Conservation (phyloP, 2,113 vertebrate genomes). For the Alouatta palliata region DNA sequence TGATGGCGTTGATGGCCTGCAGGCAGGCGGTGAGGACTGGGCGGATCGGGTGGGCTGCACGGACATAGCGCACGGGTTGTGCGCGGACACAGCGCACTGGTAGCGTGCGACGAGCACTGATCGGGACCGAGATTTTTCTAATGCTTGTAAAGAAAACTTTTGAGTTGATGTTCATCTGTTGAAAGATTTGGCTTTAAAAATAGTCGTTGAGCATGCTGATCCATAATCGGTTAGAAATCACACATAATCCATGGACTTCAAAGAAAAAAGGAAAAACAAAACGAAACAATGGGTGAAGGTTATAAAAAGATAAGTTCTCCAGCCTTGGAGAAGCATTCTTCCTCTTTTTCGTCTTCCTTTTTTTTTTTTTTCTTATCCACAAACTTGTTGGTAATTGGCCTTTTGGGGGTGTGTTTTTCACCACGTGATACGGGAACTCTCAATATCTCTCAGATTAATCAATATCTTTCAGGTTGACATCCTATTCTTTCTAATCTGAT, state of each 20-base stretch:
- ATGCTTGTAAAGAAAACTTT: background rate
- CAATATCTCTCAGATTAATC: background rate
- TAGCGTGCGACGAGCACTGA: background rate
- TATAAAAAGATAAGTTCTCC: background rate
- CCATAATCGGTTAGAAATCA: background rate
- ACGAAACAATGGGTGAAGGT: background rate
- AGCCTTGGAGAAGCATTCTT: background rate
- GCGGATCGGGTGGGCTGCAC: background rate
- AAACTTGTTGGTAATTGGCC: background rate
- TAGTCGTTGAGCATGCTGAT: constrained; percentile 1
- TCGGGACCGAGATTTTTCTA: background rate
- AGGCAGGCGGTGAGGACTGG: background rate
- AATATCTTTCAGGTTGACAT: background rate
- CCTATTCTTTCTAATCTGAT: background rate
- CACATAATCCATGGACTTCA: background rate
- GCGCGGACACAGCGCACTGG: background rate
- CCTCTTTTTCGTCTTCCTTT: background rate
- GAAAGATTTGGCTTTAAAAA: constrained; percentile 35
- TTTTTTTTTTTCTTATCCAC: background rate
- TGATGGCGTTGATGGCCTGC: constrained; percentile 93
- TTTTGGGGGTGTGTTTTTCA: background rate
- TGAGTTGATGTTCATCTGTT: constrained; percentile 33
- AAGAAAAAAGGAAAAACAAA: background rate
- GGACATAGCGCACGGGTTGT: background rate
- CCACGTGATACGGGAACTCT: background rate